phyloP scores from a whole-genome alignment of 2,113 vertebrate genomes.

The Scartelaos histophorus region DNA sequence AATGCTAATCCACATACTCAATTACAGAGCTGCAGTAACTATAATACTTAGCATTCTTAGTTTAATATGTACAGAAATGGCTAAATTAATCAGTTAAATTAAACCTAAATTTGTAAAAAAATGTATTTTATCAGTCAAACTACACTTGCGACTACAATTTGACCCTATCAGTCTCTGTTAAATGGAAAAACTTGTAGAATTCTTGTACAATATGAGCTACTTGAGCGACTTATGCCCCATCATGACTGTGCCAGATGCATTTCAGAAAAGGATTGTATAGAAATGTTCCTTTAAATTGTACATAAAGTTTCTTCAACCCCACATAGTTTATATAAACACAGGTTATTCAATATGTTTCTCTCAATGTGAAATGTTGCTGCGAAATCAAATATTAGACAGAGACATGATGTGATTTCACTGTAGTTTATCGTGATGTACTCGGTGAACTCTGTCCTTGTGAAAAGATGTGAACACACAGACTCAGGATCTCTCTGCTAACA shows the following conservation, averaged over 20 bases:
- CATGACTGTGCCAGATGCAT: too few species aligned
- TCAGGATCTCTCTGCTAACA: slow-evolving; percentile 4
- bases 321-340: background rate
- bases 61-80: too few species aligned
- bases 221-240: too few species aligned
- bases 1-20: too few species aligned
- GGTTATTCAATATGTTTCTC: background rate
- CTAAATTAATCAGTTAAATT: too few species aligned
- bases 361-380: background rate
- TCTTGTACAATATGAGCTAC: too few species aligned
- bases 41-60: too few species aligned
- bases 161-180: background rate
- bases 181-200: background rate
- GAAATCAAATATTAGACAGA: background rate
- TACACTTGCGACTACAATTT: too few species aligned
- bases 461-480: background rate
- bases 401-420: background rate
- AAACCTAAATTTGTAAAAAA: too few species aligned
- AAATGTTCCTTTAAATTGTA: background rate
- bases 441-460: background rate
- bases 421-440: background rate
- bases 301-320: background rate
- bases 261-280: too few species aligned
- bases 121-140: too few species aligned
- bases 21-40: too few species aligned